A percentile compares a stretch with the other conserved stretches of the same genome.
phyloP scores from a whole-genome alignment of 2,888 invertebrate genomes.

The Alloscopus bannaensis region DNA sequence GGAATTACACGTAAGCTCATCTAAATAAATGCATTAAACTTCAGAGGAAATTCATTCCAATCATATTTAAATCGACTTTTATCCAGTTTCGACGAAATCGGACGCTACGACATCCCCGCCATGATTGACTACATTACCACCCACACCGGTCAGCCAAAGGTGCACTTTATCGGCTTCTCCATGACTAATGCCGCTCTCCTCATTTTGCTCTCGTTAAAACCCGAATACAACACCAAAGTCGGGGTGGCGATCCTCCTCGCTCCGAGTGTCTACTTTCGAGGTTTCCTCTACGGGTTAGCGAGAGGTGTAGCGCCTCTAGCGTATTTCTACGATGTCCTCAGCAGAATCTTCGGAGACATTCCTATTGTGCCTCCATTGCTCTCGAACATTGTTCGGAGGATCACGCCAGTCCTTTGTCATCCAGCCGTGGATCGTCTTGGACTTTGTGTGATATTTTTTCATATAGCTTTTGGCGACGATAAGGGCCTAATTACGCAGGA shows the following conservation, averaged over 20 bases:
- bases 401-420: conserved; percentile 31
- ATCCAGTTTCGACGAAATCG: conserved; percentile 18
- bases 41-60: no score
- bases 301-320: not conserved
- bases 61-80: no score
- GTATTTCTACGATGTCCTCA: not conserved
- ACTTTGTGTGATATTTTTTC: conserved; percentile 17
- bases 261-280: conserved; percentile 23
- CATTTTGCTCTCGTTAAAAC: not conserved
- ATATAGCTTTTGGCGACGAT: conserved; percentile 33
- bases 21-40: no score
- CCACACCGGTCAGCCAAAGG: not conserved
- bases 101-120: conserved; percentile 14
- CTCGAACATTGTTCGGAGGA: conserved; percentile 15
- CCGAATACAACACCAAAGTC: conserved; percentile 18
- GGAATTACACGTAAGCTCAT: conserved; percentile 75
- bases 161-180: conserved; percentile 29
- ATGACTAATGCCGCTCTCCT: conserved; percentile 18
- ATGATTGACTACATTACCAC: conserved; percentile 19
- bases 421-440: conserved; percentile 43
- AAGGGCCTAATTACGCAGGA: conserved; percentile 43
- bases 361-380: conserved; percentile 31
- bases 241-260: conserved; percentile 18
- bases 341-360: not conserved
- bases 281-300: not conserved